Conservation (phyloP, 1,140 invertebrate species). For the Ceratina australensis region DNA sequence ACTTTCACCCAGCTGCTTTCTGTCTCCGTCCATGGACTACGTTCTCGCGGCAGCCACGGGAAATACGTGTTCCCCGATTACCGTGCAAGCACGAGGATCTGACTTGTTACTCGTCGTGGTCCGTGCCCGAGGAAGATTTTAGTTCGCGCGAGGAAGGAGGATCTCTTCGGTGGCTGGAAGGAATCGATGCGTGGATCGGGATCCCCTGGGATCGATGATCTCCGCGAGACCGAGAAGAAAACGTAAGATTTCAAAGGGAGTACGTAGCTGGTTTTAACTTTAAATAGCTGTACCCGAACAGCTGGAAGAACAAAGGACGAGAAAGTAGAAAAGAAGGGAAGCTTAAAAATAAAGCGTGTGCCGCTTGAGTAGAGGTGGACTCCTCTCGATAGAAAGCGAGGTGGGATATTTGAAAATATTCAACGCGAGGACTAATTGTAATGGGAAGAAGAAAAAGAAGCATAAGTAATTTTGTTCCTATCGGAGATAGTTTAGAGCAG, state of each 20-base stretch:
- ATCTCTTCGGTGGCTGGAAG: not conserved
- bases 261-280: constrained; percentile 36
- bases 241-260: constrained; percentile 17
- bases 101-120: not conserved
- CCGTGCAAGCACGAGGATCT: too few species aligned
- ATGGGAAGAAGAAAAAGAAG: not conserved
- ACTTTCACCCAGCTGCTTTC: constrained; percentile 33
- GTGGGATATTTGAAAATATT: constrained; percentile 4
- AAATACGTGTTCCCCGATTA: too few species aligned
- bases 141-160: too few species aligned
- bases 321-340: constrained; percentile 32
- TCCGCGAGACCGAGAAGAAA: constrained; percentile 7
- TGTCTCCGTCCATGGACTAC: constrained; percentile 43
- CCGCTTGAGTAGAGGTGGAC: constrained; percentile 13
- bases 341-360: constrained; percentile 36
- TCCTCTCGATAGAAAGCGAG: not conserved
- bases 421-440: constrained; percentile 11
- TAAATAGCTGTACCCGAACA: constrained; percentile 35
- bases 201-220: constrained; percentile 13
- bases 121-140: not conserved
- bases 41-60: constrained; percentile 8
- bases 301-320: constrained; percentile 41
- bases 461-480: constrained; percentile 36
- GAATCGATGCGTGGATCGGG: constrained; percentile 17
- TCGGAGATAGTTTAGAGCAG: constrained; percentile 45